Evolutionary conservation across 2,888 invertebrate genomes (phyloP).

Genomic region (Mantis religiosa): DNA sequence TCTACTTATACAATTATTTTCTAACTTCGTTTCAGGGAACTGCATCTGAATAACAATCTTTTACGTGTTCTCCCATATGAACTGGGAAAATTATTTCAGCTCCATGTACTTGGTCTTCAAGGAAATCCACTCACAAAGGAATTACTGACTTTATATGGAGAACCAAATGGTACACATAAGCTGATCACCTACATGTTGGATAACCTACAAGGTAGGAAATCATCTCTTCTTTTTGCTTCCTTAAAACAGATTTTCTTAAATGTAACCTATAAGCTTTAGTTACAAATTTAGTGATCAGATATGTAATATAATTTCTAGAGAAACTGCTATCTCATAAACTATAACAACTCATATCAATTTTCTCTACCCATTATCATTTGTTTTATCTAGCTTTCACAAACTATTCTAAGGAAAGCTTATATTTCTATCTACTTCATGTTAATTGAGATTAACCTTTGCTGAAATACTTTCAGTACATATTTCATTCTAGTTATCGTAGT

Average conservation of each 20-base stretch:
- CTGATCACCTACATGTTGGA: constrained; percentile 92
- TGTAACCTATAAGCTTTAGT: too few relatives aligned
- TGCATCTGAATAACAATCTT: constrained; percentile 90
- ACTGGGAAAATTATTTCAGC: constrained; percentile 94
- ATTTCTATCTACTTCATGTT: too few relatives aligned
- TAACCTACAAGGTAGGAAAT: constrained; percentile 81
- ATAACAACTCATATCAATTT: too few relatives aligned
- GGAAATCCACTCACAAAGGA: constrained; percentile 95
- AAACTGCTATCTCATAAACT: too few relatives aligned
- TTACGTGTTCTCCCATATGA: constrained; percentile 93
- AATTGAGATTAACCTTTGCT: too few relatives aligned
- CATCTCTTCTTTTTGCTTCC: background rate
- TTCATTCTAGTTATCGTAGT: too few relatives aligned
- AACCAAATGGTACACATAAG: constrained; percentile 90
- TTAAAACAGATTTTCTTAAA: background rate
- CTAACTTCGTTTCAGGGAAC: constrained; percentile 61
- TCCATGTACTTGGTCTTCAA: constrained; percentile 85
- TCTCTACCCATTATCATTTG: too few relatives aligned
- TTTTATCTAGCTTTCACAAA: too few relatives aligned
- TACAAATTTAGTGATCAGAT: too few relatives aligned
- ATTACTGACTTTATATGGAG: constrained; percentile 85
- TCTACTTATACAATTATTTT: background rate
- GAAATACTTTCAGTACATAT: too few relatives aligned
- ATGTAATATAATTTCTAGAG: too few relatives aligned
- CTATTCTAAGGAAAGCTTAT: too few relatives aligned